phyloP scores from a whole-genome alignment of 2,797 vertebrate genomes.

The Clarias fuscus region DNA sequence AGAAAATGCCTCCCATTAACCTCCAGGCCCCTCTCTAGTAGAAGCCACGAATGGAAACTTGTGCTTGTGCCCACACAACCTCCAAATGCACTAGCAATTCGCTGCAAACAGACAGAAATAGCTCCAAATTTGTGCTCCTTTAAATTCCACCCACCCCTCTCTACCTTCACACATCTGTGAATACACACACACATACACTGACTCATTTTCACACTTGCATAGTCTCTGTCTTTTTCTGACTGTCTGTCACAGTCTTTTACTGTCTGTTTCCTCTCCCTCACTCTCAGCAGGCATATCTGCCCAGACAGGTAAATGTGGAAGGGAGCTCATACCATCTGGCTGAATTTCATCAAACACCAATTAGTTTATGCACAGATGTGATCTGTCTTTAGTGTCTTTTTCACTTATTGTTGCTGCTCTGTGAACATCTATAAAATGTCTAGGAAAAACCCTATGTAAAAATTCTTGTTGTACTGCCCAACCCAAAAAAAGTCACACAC shows the following conservation, averaged over 20 bases:
- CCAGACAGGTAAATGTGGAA: conserved; percentile 40
- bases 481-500: too few species aligned
- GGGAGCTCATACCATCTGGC: conserved; percentile 7
- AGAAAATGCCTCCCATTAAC: conserved; percentile 10
- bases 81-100: conserved; percentile 50
- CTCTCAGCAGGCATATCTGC: conserved; percentile 12
- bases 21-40: neutral
- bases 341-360: conserved; percentile 38
- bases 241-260: neutral
- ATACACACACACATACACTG: conserved; percentile 13
- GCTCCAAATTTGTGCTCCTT: conserved; percentile 57
- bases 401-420: neutral
- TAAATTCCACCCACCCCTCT: conserved; percentile 65
- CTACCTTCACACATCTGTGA: conserved; percentile 27
- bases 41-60: conserved; percentile 66
- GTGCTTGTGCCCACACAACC: conserved; percentile 60
- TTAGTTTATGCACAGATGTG: conserved; percentile 34
- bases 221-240: neutral
- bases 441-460: neutral
- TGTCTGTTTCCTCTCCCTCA: conserved; percentile 10
- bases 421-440: neutral
- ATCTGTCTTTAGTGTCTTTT: conserved; percentile 18
- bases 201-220: neutral
- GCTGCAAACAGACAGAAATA: conserved; percentile 63
- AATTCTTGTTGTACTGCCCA: neutral